Evolutionary conservation across 2,113 vertebrate species (phyloP).

Genomic region (Ivindomyrus marchei): DNA sequence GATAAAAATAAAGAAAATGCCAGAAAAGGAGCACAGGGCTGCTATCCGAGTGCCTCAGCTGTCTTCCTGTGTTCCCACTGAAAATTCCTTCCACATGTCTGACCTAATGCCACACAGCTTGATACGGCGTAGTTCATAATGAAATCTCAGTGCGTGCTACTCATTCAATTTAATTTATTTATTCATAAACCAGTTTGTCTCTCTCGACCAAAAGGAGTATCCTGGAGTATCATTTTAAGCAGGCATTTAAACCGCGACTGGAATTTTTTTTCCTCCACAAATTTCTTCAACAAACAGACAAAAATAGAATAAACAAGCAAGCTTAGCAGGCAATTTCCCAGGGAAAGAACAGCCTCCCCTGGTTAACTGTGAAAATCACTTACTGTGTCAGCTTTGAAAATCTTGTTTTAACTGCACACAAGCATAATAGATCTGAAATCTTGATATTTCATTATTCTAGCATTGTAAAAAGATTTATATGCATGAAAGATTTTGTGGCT

Average conservation of each 20-base stretch:
- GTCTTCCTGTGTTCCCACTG: background rate
- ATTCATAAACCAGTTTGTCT: background rate
- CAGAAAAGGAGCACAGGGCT: background rate
- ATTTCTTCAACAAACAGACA: background rate
- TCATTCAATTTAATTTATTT: background rate
- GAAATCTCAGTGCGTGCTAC: conserved; percentile 19
- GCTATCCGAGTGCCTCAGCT: background rate
- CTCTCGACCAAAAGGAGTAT: background rate
- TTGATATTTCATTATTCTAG: background rate
- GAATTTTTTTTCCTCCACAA: background rate
- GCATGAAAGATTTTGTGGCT: background rate
- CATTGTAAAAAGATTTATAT: background rate
- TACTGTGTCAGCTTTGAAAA: background rate
- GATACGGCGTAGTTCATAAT: conserved; percentile 24
- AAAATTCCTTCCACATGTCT: background rate
- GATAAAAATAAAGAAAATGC: background rate
- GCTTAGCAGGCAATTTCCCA: background rate
- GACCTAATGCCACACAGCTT: conserved; percentile 25
- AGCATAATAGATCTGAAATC: background rate
- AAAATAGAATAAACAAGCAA: background rate
- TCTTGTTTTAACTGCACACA: background rate
- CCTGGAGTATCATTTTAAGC: conserved; percentile 23
- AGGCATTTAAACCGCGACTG: background rate
- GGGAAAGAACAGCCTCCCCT: background rate
- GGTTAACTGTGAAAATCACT: background rate